Percentiles rank a stretch among this genome's conserved stretches.
Conservation (phyloP, 2,797 vertebrate genomes). For the Neosilurus mollespiculum region DNA sequence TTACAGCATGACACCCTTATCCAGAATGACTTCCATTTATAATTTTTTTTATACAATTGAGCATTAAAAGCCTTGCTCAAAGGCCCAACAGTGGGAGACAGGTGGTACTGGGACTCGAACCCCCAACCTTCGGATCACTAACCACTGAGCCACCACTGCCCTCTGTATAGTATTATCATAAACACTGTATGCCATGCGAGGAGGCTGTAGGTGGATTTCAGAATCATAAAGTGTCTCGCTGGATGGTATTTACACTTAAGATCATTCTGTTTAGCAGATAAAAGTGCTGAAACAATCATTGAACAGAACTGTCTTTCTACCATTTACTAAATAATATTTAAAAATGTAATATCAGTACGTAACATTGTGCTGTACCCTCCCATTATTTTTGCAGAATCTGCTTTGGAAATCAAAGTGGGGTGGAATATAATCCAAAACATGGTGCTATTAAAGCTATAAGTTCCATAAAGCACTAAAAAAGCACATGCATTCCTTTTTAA, state of each 20-base stretch:
- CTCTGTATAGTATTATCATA: neutral
- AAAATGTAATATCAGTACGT: neutral
- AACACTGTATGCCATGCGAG: neutral
- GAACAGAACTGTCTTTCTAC: neutral
- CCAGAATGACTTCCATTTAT: too few relatives aligned
- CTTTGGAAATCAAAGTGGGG: neutral
- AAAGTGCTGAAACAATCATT: neutral
- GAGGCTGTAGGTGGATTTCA: too few relatives aligned
- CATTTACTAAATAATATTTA: neutral
- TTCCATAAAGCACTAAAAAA: neutral
- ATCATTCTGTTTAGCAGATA: neutral
- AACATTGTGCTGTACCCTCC: neutral
- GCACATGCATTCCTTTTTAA: neutral
- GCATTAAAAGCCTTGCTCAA: too few relatives aligned
- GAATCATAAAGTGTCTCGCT: neutral
- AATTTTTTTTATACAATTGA: too few relatives aligned
- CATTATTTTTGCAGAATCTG: neutral
- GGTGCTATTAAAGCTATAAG: constrained; percentile 11
- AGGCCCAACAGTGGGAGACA: too few relatives aligned
- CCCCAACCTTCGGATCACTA: too few relatives aligned
- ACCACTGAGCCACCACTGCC: too few relatives aligned
- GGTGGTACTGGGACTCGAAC: too few relatives aligned
- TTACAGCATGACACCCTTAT: too few relatives aligned
- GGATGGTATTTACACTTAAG: neutral
- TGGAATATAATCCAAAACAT: neutral